phyloP scores from a whole-genome alignment of 2,888 invertebrate species.

The Unio pictorum region DNA sequence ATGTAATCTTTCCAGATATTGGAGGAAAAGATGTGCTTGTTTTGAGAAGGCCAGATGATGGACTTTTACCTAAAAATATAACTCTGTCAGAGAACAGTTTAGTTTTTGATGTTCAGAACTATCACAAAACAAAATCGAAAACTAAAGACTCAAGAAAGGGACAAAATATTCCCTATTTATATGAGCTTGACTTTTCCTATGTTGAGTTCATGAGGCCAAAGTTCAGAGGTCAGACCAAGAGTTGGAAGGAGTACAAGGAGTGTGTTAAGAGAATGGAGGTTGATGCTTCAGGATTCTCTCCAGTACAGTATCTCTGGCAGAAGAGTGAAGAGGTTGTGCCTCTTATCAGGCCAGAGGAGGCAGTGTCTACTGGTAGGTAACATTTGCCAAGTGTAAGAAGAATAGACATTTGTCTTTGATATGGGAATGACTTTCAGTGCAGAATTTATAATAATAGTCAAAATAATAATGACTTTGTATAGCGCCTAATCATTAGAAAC shows the following conservation, averaged over 20 bases:
- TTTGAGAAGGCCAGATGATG: slow-evolving; percentile 1
- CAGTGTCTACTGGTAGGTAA: slow-evolving; percentile 40
- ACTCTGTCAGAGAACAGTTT: slow-evolving; percentile 16
- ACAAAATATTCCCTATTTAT: slow-evolving; percentile 7
- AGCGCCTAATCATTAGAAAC: too few relatives aligned
- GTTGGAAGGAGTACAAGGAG: slow-evolving; percentile 61
- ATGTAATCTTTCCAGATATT: slow-evolving; percentile 49
- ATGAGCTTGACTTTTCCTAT: slow-evolving; percentile 50
- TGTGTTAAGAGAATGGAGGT: slow-evolving; percentile 16
- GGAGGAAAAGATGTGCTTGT: slow-evolving; percentile 17
- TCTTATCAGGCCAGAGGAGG: slow-evolving; percentile 52
- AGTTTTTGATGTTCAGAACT: slow-evolving; percentile 36
- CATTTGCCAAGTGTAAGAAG: neutral
- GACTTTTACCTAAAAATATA: slow-evolving; percentile 36
- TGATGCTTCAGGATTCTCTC: slow-evolving; percentile 13
- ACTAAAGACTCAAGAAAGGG: slow-evolving; percentile 8
- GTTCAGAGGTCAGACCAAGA: slow-evolving; percentile 37
- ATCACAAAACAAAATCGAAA: slow-evolving; percentile 27
- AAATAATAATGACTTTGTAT: too few relatives aligned
- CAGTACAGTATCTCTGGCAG: slow-evolving; percentile 48
- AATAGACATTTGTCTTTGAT: too few relatives aligned
- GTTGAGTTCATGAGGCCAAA: slow-evolving; percentile 24
- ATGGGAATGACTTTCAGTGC: too few relatives aligned
- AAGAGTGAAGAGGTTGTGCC: slow-evolving; percentile 52
- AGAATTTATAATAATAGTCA: too few relatives aligned